Base-by-base conservation (phyloP, 2,797 vertebrate genomes). In the Malacoctenus gilli region DNA sequence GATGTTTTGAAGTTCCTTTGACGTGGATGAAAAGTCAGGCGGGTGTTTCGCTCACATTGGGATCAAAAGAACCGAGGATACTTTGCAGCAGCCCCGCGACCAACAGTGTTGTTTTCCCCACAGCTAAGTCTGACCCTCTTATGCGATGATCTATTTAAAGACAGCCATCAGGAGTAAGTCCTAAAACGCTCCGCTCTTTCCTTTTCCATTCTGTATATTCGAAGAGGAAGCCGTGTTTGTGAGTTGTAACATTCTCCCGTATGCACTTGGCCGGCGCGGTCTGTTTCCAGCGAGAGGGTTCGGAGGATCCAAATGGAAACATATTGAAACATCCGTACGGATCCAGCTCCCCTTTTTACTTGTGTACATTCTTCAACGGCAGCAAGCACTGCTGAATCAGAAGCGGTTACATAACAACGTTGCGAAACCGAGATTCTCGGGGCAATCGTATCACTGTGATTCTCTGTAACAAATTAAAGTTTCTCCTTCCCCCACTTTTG, bases 221-320 rank as follows among this genome's bases (percentile, higher is more conserved):
- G 56, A 54, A 76, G 79, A 76, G 52, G 55, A 79, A 87, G 87
- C 70, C 47, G 20, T 68, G 78, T 81, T 82, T 82, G 59, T 67
- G 82, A 74, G 74, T 75, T 87, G 80, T 86, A 80, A 84, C 74
- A 74, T 68, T 82, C 69, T 52, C 71, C 87, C 72, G 39, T 68
- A 77, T 78, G 77, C 2, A 68, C 82, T 85, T 89, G 87, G 89
- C 84, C 5, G 3, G 38, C 54, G 67, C 59, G 14, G 10, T 39
- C 40, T 80, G 73, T 88, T 88, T 90, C 87, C 87, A 87, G 72
- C 66, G 82, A 79, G 82, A 79, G 76, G 85, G 72, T 86, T 87
- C 75, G 54, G 80, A 74, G 77, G 76, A 80, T 76, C 68, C 80
- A 89, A 89, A 87, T 88, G 84, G 71, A 89, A 90, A 88, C 84